phyloP scores from a whole-genome alignment of 2,113 vertebrate genomes.

The Puffinus mauretanicus region DNA sequence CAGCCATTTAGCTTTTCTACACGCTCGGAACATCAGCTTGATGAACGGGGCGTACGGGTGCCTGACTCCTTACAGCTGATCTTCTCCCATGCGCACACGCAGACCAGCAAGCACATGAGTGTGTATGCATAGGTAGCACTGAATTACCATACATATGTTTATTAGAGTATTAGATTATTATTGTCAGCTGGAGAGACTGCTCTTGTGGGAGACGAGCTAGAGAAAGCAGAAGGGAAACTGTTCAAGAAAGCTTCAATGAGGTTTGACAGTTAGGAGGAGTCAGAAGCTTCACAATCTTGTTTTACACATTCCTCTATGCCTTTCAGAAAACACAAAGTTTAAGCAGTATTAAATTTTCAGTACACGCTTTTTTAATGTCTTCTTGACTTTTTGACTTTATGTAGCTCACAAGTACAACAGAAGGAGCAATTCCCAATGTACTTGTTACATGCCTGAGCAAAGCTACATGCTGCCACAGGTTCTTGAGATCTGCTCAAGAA shows the following conservation, averaged over 20 bases:
- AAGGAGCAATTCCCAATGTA: neutral
- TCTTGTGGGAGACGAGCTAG: neutral
- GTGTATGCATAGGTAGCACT: neutral
- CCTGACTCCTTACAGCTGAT: neutral
- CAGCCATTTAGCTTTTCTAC: neutral
- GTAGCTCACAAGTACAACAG: neutral
- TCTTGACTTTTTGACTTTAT: neutral
- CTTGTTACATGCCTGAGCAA: neutral
- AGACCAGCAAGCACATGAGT: neutral
- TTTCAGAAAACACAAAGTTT: neutral
- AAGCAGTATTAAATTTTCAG: neutral
- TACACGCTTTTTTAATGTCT: fast-evolving
- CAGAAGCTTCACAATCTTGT: neutral
- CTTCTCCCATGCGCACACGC: neutral
- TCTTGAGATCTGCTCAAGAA: neutral
- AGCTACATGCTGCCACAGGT: neutral
- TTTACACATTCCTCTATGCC: neutral
- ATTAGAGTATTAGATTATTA: neutral
- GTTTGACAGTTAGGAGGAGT: neutral
- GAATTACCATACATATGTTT: neutral
- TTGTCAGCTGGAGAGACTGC: neutral
- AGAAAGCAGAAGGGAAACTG: neutral
- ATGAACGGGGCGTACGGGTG: neutral
- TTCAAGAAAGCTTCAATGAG: neutral
- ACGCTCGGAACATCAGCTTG: neutral